These are phyloP conservation scores for Drosophila sulfurigaster DNA, from an alignment of 1,140 invertebrate genomes.

Conservation along the genomic window DNA sequence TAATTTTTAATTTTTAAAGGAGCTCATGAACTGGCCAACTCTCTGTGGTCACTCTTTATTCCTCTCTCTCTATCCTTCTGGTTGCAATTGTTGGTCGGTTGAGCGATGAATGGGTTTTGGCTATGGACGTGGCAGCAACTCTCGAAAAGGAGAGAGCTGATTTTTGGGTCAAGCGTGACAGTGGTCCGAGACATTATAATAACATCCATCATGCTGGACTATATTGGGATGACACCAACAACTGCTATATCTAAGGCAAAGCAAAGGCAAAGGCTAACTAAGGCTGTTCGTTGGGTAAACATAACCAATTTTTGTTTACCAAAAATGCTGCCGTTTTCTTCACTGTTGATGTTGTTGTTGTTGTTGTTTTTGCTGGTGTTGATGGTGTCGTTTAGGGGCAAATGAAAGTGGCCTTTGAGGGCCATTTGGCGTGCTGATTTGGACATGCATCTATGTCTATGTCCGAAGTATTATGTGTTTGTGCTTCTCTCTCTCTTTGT, in stretches of 20 bases:
- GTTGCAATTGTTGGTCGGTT: constrained; percentile 8
- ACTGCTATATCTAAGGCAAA: constrained; percentile 14
- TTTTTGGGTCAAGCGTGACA: constrained; percentile 56
- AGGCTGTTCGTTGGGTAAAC: constrained; percentile 70
- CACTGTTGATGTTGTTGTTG: constrained; percentile 1
- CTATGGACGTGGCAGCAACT: constrained; percentile 3
- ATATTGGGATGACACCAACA: constrained; percentile 63
- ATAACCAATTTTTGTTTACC: constrained; percentile 74
- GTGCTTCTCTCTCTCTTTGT: constrained; percentile 15
- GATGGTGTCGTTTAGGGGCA: constrained; percentile 56
- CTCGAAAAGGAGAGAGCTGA: background rate
- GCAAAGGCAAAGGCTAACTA: constrained; percentile 17
- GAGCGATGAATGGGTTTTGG: background rate
- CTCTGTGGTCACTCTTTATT: constrained; percentile 9
- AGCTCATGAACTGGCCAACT: constrained; percentile 53
- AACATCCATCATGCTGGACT: constrained; percentile 76
- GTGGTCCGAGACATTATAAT: constrained; percentile 65
- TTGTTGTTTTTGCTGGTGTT: constrained; percentile 56
- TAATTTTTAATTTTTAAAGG: constrained; percentile 75
- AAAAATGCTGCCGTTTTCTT: constrained; percentile 38
- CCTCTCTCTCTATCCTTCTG: background rate
- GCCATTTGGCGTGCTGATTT: constrained; percentile 75
- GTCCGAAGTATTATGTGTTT: constrained; percentile 10
- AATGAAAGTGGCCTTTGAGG: constrained; percentile 69
- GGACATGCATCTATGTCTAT: constrained; percentile 18